Conservation (phyloP, 1,140 invertebrate genomes). For the Whitmania pigra region DNA sequence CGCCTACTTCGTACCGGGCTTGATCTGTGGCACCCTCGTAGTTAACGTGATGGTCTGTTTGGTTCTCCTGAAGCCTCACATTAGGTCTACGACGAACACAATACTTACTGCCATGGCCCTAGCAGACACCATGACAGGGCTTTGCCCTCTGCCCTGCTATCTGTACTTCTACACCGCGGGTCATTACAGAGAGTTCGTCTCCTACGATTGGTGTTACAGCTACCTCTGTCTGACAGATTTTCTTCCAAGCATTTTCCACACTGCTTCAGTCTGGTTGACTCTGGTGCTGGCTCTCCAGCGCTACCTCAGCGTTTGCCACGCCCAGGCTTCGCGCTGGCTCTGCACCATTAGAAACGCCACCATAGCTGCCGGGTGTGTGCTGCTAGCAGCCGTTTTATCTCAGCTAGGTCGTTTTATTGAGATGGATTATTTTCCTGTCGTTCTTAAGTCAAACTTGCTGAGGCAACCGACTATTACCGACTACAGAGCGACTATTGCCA, state of each 20-base stretch:
- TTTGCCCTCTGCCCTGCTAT: conserved; percentile 14
- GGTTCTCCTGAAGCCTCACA: conserved; percentile 9
- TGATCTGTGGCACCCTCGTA: background rate
- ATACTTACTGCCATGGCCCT: conserved; percentile 12
- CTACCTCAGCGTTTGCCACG: conserved; percentile 8
- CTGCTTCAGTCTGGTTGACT: conserved; percentile 17
- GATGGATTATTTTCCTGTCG: background rate
- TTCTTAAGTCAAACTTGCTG: background rate
- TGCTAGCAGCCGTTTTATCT: background rate
- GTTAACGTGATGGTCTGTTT: conserved; percentile 7
- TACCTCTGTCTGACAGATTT: conserved; percentile 8
- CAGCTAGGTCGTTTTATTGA: background rate
- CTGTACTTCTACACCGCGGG: conserved; percentile 9
- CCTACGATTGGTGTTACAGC: conserved; percentile 5
- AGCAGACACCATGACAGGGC: conserved; percentile 10
- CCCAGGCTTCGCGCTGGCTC: background rate
- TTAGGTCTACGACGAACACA: conserved; percentile 13
- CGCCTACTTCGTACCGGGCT: background rate
- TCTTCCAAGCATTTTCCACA: conserved; percentile 9
- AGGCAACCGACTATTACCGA: background rate
- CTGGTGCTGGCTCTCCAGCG: background rate
- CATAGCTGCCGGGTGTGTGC: background rate
- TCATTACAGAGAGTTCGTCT: background rate
- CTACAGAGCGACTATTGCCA: background rate
- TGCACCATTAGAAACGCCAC: background rate